phyloP scores from a whole-genome alignment of 2,113 vertebrate genomes.

The Sigmodon hispidus region DNA sequence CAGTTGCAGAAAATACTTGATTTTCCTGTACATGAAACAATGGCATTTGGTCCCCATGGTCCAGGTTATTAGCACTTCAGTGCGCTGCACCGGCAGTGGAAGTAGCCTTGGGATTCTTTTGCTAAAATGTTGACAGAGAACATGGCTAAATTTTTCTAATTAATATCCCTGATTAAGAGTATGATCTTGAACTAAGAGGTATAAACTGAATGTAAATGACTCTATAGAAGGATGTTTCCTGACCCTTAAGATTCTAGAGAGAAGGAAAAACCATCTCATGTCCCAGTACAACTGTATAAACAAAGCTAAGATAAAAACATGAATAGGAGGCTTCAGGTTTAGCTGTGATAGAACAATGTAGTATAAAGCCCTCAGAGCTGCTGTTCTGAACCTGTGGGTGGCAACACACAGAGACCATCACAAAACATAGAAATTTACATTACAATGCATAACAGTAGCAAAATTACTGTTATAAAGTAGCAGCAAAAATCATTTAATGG shows the following conservation, averaged over 20 bases:
- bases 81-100: background rate
- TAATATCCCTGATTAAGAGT: conserved; percentile 5
- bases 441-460: background rate
- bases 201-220: background rate
- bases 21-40: background rate
- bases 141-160: background rate
- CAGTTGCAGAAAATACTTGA: background rate
- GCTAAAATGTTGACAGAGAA: background rate
- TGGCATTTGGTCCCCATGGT: background rate
- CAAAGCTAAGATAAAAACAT: background rate
- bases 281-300: background rate
- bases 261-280: background rate
- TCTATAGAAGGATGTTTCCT: background rate
- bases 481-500: background rate
- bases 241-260: background rate
- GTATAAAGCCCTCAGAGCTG: background rate
- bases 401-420: background rate
- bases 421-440: background rate
- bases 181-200: conserved; percentile 6
- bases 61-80: background rate
- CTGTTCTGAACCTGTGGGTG: background rate
- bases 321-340: background rate
- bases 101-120: background rate
- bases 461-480: background rate
- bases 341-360: background rate